Evolutionary conservation across 1,140 invertebrate species (phyloP).

Genomic region (Vollenhovia emeryi): DNA sequence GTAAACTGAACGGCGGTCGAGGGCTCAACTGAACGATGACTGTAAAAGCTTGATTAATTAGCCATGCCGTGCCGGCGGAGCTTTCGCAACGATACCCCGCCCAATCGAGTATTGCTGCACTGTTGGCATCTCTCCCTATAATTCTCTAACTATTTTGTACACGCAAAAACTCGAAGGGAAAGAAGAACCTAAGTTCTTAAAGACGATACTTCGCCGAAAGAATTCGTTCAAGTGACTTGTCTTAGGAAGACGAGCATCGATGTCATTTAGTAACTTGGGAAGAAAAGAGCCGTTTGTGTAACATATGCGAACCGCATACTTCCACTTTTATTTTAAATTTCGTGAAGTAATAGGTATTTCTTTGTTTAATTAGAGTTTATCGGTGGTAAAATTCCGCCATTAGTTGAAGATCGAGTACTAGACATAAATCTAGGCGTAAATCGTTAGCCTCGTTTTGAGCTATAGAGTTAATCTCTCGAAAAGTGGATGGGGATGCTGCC

Average conservation of each 20-base stretch:
- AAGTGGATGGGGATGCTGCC: not conserved
- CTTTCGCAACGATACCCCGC: slow-evolving; percentile 65
- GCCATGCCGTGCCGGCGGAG: slow-evolving; percentile 61
- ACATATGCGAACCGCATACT: not conserved
- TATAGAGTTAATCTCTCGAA: slow-evolving; percentile 30
- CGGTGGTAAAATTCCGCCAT: not conserved
- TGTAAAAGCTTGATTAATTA: slow-evolving; percentile 78
- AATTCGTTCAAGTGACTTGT: not conserved
- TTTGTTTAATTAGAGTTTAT: not conserved
- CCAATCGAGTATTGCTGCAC: slow-evolving; percentile 40
- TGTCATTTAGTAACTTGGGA: not conserved
- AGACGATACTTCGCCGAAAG: not conserved
- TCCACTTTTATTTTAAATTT: not conserved
- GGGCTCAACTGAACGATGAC: slow-evolving; percentile 39
- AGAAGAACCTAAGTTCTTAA: not conserved
- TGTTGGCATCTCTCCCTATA: slow-evolving; percentile 10
- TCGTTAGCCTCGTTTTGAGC: not conserved
- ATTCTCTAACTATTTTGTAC: slow-evolving; percentile 48
- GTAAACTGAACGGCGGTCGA: slow-evolving; percentile 35
- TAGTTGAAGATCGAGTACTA: not conserved
- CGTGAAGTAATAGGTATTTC: not conserved
- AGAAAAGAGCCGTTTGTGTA: not conserved
- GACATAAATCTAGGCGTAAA: not conserved
- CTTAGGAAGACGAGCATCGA: not conserved
- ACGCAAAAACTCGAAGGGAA: slow-evolving; percentile 20